phyloP scores from a whole-genome alignment of 1,140 invertebrate species.

The Phthorimaea operculella region DNA sequence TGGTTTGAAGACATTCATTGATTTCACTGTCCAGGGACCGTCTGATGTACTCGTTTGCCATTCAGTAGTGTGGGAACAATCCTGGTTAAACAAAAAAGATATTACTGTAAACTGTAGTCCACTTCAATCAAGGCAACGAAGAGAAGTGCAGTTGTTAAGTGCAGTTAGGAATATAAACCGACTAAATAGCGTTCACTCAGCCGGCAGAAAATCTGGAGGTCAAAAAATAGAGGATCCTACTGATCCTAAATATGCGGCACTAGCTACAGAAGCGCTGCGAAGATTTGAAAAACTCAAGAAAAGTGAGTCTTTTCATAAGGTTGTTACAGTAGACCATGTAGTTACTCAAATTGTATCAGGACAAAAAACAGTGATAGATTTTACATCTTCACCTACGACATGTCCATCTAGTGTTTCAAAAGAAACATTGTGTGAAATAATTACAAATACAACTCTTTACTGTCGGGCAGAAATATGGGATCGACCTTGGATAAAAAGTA shows the following conservation, averaged over 20 bases:
- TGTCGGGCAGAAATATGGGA: constrained; percentile 35
- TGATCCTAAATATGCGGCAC: constrained; percentile 27
- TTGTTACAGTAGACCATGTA: constrained; percentile 38
- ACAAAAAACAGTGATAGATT: constrained; percentile 35
- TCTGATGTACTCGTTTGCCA: constrained; percentile 20
- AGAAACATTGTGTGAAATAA: background rate
- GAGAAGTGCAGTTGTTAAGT: no score
- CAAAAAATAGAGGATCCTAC: constrained; percentile 18
- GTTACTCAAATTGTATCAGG: constrained; percentile 29
- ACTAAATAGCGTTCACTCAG: constrained; percentile 16
- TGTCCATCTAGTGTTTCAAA: constrained; percentile 12
- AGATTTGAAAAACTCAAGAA: constrained; percentile 26
- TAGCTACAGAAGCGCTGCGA: constrained; percentile 37
- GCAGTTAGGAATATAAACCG: background rate
- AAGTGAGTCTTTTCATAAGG: constrained; percentile 25
- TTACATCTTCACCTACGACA: constrained; percentile 23
- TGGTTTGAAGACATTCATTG: no score
- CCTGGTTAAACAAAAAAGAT: constrained; percentile 22
- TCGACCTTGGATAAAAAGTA: constrained; percentile 27
- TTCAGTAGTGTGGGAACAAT: constrained; percentile 27
- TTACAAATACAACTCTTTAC: constrained; percentile 15
- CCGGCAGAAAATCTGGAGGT: constrained; percentile 8
- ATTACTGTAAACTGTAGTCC: constrained; percentile 21
- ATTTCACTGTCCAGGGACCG: background rate
- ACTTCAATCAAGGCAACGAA: background rate